These are phyloP conservation scores for Hedya salicella DNA, from an alignment of 2,888 invertebrate species.

Conservation along the genomic window DNA sequence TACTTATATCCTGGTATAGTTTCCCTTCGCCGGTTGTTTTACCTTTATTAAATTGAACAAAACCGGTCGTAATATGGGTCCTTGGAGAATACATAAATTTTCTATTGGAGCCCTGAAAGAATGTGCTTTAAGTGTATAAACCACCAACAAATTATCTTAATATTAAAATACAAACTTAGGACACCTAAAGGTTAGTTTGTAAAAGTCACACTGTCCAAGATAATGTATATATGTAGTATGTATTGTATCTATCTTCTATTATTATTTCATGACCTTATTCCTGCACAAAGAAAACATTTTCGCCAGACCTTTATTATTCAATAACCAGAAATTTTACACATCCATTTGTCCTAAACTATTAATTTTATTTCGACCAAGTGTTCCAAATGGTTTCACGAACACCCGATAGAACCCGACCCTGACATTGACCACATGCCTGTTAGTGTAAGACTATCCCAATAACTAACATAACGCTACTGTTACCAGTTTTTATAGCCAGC, in stretches of 20 bases:
- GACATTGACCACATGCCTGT: slow-evolving; percentile 39
- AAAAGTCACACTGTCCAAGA: no score
- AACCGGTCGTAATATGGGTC: not conserved
- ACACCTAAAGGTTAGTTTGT: no score
- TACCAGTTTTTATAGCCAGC: slow-evolving; percentile 25
- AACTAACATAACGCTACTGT: slow-evolving; percentile 32
- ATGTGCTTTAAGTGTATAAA: no score
- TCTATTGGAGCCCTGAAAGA: no score
- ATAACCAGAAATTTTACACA: not conserved
- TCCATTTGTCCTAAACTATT: not conserved
- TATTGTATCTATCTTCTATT: no score
- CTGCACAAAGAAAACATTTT: no score
- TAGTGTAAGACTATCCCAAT: slow-evolving; percentile 36
- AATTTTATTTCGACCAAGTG: not conserved
- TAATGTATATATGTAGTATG: no score
- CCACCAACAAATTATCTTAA: no score
- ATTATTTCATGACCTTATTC: no score
- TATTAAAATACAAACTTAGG: no score
- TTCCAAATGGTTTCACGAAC: slow-evolving; percentile 13
- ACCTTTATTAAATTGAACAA: no score
- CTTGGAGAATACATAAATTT: not conserved
- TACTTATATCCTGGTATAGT: not conserved
- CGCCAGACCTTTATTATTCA: no score
- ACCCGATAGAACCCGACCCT: slow-evolving; percentile 25
- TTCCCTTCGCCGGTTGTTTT: not conserved